Percentiles rank a stretch among this genome's conserved stretches.
These are phyloP conservation scores for Helicoverpa armigera DNA, from an alignment of 1,140 invertebrate genomes.

Conservation along the genomic window DNA sequence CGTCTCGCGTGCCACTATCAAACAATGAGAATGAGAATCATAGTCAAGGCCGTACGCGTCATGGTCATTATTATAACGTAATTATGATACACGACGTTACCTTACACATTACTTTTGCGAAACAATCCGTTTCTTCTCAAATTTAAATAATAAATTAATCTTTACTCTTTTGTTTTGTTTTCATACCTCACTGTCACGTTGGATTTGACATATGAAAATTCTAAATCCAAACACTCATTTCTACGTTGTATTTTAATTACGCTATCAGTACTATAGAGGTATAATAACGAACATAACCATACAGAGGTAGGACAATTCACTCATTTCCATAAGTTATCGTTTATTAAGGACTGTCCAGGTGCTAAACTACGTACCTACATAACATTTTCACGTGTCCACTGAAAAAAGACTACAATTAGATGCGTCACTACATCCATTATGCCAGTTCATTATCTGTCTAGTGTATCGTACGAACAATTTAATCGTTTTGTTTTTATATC, in stretches of 20 bases:
- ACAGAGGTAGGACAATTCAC: not conserved
- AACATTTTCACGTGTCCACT: slow-evolving; percentile 4
- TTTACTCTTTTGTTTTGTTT: slow-evolving; percentile 26
- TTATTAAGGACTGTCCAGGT: not conserved
- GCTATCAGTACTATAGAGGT: too few species aligned
- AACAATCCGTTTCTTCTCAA: slow-evolving; percentile 58
- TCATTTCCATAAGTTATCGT: slow-evolving; percentile 4
- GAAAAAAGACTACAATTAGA: slow-evolving; percentile 37
- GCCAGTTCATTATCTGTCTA: slow-evolving; percentile 34
- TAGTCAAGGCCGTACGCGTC: slow-evolving; percentile 77
- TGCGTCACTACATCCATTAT: slow-evolving; percentile 49
- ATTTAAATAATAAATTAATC: slow-evolving; percentile 35
- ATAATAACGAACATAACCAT: not conserved
- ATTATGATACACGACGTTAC: slow-evolving; percentile 71
- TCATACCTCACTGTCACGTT: not conserved
- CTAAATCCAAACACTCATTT: too few species aligned
- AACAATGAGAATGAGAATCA: slow-evolving; percentile 81
- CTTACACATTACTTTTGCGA: slow-evolving; percentile 56
- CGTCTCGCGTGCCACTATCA: slow-evolving; percentile 65
- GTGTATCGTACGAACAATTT: slow-evolving; percentile 44
- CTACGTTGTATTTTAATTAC: too few species aligned
- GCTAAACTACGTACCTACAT: not conserved
- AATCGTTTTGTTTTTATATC: slow-evolving; percentile 49
- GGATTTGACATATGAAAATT: not conserved
- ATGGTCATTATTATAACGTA: slow-evolving; percentile 77